A percentile compares a stretch with the other conserved stretches of the same genome.
Evolutionary conservation across 1,140 invertebrate species (phyloP).

Genomic region (Oedothorax gibbosus): DNA sequence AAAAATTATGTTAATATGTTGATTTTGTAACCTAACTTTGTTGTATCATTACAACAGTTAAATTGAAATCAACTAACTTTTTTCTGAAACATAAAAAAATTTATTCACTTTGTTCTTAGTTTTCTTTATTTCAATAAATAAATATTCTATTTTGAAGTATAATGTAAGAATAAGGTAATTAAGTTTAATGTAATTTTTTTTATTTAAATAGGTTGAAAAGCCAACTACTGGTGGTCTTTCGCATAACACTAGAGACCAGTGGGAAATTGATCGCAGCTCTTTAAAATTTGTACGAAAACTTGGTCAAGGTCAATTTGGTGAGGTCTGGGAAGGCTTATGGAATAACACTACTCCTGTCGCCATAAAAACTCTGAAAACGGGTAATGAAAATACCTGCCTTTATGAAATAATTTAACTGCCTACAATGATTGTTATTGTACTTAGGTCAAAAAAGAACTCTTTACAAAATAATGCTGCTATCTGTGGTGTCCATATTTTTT

Average conservation of each 20-base stretch:
- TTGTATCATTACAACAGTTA: background rate
- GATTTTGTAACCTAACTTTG: background rate
- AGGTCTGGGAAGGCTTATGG: constrained; percentile 99
- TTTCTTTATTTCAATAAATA: background rate
- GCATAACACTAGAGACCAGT: constrained; percentile 96
- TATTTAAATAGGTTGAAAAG: constrained; percentile 81
- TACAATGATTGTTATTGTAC: too few relatives aligned
- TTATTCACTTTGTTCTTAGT: background rate
- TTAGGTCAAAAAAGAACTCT: too few relatives aligned
- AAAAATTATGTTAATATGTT: background rate
- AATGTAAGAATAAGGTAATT: background rate
- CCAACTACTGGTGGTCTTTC: constrained; percentile 97
- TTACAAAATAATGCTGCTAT: too few relatives aligned
- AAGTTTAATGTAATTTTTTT: background rate
- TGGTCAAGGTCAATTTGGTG: constrained; percentile 98
- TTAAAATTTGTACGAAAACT: constrained; percentile 96
- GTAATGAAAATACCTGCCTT: constrained; percentile 65
- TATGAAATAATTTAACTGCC: too few relatives aligned
- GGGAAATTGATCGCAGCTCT: constrained; percentile 97
- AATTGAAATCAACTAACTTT: background rate
- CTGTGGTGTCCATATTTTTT: too few relatives aligned
- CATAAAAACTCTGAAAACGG: constrained; percentile 97
- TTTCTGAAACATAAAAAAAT: background rate
- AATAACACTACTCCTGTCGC: constrained; percentile 98
- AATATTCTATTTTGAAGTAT: background rate